Percentiles rank a stretch among this genome's conserved stretches.
phyloP scores from a whole-genome alignment of 1,140 invertebrate genomes.

The Mylabris phalerata region DNA sequence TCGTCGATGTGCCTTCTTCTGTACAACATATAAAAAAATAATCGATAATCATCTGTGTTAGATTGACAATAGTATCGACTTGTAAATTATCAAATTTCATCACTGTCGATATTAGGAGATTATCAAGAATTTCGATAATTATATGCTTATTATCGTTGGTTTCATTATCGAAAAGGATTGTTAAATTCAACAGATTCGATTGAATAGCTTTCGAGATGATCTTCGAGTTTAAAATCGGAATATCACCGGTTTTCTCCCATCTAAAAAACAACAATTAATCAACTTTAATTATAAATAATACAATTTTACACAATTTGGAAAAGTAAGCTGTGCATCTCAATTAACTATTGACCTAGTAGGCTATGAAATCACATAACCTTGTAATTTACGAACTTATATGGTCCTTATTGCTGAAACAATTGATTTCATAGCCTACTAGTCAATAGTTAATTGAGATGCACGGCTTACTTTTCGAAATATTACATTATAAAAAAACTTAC shows the following conservation, averaged over 20 bases:
- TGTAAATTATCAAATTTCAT: constrained; percentile 37
- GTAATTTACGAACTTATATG: too few species aligned
- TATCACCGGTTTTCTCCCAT: constrained; percentile 47
- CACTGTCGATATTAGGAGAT: constrained; percentile 39
- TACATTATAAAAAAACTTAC: constrained; percentile 27
- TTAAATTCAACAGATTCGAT: constrained; percentile 45
- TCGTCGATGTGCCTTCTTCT: constrained; percentile 47
- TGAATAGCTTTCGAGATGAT: constrained; percentile 45
- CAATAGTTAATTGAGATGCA: too few species aligned
- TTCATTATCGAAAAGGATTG: constrained; percentile 39
- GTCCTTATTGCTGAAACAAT: too few species aligned
- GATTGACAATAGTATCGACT: constrained; percentile 50
- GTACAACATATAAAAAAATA: constrained; percentile 70
- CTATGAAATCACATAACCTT: too few species aligned
- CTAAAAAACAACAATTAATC: constrained; percentile 26
- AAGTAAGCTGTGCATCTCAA: too few species aligned
- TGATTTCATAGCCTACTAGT: too few species aligned
- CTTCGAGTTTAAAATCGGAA: constrained; percentile 41
- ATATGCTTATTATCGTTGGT: constrained; percentile 42
- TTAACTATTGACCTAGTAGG: too few species aligned
- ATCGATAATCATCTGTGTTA: constrained; percentile 60
- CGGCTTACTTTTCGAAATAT: too few species aligned
- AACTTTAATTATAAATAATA: not conserved
- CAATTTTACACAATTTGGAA: too few species aligned
- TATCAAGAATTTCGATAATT: constrained; percentile 44